phyloP scores from a whole-genome alignment of 2,797 vertebrate genomes.

The Falco peregrinus region DNA sequence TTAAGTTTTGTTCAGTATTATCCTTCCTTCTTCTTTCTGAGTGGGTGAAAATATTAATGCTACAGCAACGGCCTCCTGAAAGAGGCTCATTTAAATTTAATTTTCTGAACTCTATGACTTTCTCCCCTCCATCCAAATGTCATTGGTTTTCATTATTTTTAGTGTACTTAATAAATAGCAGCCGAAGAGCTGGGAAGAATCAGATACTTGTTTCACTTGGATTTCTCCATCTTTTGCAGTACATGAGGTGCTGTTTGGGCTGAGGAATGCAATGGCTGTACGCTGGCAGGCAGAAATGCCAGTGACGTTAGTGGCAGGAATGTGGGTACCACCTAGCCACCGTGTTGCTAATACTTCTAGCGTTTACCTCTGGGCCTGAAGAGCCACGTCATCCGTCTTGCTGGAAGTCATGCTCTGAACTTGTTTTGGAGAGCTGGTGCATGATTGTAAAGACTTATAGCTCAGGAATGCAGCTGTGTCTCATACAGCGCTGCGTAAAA shows the following conservation, averaged over 20 bases:
- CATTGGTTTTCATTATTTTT: conserved; percentile 32
- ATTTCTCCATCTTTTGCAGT: not conserved
- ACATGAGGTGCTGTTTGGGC: not conserved
- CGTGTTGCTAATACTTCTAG: not conserved
- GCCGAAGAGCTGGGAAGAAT: not conserved
- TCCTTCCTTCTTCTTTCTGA: not conserved
- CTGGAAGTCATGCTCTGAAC: not conserved
- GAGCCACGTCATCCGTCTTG: not conserved
- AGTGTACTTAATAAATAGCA: conserved; percentile 27
- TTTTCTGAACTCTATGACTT: conserved; percentile 9
- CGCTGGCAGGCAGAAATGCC: not conserved
- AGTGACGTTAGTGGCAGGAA: conserved; percentile 14
- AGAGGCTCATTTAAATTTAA: not conserved
- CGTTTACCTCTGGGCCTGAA: conserved; percentile 5
- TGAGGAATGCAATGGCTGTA: conserved; percentile 30
- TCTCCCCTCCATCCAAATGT: not conserved
- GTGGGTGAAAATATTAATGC: not conserved
- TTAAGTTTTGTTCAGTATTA: not conserved
- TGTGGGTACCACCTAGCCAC: not conserved
- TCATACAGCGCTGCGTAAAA: not conserved
- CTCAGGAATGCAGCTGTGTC: not conserved
- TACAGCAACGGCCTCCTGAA: not conserved
- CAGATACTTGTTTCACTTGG: not conserved
- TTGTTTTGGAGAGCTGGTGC: conserved; percentile 26
- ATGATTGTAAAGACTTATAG: not conserved